Evolutionary conservation across 2,113 vertebrate genomes (phyloP).

Genomic region (Geococcyx californianus): DNA sequence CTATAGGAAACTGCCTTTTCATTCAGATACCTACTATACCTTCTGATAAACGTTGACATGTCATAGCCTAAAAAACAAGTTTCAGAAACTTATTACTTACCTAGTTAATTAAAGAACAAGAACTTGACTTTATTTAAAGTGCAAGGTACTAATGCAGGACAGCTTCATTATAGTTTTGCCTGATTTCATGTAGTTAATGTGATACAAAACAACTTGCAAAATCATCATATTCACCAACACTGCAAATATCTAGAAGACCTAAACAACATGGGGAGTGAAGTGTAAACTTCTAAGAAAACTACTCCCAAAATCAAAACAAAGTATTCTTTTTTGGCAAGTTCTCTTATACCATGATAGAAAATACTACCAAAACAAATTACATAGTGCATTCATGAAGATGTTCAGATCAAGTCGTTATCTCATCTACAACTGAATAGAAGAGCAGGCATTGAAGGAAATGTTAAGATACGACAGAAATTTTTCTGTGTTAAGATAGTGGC

Average conservation of each 20-base stretch:
- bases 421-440: neutral
- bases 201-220: neutral
- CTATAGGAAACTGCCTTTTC: constrained; percentile 99
- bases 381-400: neutral
- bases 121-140: neutral
- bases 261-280: neutral
- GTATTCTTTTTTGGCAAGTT: neutral
- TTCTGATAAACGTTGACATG: constrained; percentile 97
- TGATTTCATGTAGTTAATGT: neutral
- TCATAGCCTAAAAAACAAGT: constrained; percentile 86
- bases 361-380: neutral
- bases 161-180: neutral
- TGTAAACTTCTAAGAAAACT: neutral
- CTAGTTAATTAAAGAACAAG: neutral
- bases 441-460: neutral
- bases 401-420: neutral
- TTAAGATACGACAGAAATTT: neutral
- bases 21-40: constrained; percentile 97
- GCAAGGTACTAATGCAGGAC: neutral
- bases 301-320: neutral
- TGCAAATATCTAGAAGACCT: neutral
- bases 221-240: neutral
- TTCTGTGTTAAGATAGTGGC: neutral
- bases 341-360: neutral
- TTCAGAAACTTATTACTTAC: neutral